phyloP scores from a whole-genome alignment of 2,888 invertebrate genomes.

The Amiota mariae region DNA sequence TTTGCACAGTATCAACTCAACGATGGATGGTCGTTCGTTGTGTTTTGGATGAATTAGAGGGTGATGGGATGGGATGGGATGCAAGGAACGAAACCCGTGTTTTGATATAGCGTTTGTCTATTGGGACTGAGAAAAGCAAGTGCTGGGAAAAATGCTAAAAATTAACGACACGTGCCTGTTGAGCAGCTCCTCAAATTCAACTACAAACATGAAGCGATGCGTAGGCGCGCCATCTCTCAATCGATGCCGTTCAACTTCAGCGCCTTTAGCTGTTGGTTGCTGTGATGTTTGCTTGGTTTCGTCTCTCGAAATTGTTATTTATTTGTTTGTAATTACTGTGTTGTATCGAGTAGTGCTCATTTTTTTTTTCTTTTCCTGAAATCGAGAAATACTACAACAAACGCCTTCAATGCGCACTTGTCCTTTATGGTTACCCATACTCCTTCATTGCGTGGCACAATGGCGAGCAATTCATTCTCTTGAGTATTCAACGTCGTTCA shows the following conservation, averaged over 20 bases:
- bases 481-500: constrained; percentile 22
- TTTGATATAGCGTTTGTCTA: constrained; percentile 33
- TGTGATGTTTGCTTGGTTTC: constrained; percentile 19
- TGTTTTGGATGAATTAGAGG: constrained; percentile 51
- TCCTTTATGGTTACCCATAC: too few relatives aligned
- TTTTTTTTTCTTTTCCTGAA: too few relatives aligned
- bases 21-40: constrained; percentile 47
- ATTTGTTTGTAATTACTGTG: constrained; percentile 71
- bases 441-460: too few relatives aligned
- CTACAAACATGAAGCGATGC: constrained; percentile 33
- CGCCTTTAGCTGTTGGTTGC: not conserved
- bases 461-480: not conserved
- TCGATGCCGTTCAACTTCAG: not conserved
- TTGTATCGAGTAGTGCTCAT: constrained; percentile 31
- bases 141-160: constrained; percentile 36
- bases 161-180: constrained; percentile 58
- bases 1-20: constrained; percentile 50
- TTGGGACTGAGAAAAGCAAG: constrained; percentile 48
- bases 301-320: constrained; percentile 53
- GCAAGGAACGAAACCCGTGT: constrained; percentile 23
- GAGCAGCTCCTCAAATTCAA: constrained; percentile 32
- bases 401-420: constrained; percentile 5
- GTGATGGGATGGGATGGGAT: constrained; percentile 37
- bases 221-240: constrained; percentile 17
- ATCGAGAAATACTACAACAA: too few relatives aligned